phyloP scores from a whole-genome alignment of 2,797 vertebrate genomes.

The Octomys mimax region DNA sequence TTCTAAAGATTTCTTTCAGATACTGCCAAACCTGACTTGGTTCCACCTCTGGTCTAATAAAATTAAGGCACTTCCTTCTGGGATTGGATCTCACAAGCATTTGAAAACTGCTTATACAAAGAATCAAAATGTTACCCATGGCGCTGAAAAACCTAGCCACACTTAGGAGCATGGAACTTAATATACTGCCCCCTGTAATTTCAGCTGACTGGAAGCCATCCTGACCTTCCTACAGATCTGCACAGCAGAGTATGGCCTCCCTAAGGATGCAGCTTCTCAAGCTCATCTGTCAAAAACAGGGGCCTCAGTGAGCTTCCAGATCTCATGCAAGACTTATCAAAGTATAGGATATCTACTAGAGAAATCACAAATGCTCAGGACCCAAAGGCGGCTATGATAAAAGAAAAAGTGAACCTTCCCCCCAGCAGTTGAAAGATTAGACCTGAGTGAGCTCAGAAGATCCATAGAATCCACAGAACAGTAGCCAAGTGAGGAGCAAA shows the following conservation, averaged over 20 bases:
- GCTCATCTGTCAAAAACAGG: rapidly evolving
- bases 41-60: constrained; percentile 91
- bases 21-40: constrained; percentile 91
- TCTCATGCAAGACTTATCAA: rapidly evolving
- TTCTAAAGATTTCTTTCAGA: constrained; percentile 88
- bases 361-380: rapidly evolving
- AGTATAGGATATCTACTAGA: rapidly evolving
- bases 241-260: neutral
- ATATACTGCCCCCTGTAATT: neutral
- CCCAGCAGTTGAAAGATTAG: constrained; percentile 87
- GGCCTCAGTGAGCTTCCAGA: rapidly evolving
- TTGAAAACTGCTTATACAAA: constrained; percentile 92
- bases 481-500: constrained; percentile 85
- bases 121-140: constrained; percentile 91
- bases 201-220: neutral
- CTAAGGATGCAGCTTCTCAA: neutral
- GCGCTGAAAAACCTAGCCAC: constrained; percentile 82
- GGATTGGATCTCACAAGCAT: constrained; percentile 90
- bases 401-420: neutral
- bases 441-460: constrained; percentile 79
- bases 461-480: constrained; percentile 84
- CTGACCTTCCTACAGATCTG: neutral
- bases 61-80: constrained; percentile 89
- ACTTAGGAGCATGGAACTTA: neutral
- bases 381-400: rapidly evolving